phyloP scores from a whole-genome alignment of 2,113 vertebrate genomes.

The Gavialis gangeticus region DNA sequence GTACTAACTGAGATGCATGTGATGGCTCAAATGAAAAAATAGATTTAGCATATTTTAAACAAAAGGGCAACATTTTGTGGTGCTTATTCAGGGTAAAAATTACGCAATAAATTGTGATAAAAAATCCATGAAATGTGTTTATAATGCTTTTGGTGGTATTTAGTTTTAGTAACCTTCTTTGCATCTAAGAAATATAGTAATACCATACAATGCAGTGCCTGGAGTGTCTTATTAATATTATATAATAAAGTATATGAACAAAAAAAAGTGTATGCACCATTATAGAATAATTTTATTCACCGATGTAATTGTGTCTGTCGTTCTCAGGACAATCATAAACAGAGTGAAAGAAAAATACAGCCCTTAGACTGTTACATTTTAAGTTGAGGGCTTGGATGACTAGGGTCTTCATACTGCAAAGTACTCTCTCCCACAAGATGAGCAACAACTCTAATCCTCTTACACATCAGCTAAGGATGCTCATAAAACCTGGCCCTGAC shows the following conservation, averaged over 20 bases:
- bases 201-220: not conserved
- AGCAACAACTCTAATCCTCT: not conserved
- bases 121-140: too few relatives aligned
- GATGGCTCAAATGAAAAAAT: not conserved
- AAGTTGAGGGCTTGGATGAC: not conserved
- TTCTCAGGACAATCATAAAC: not conserved
- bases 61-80: not conserved
- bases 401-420: not conserved
- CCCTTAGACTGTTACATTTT: not conserved
- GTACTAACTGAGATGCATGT: not conserved
- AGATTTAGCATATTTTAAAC: not conserved
- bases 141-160: not conserved
- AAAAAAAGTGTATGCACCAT: not conserved
- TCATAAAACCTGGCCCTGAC: not conserved
- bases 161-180: not conserved
- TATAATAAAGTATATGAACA: not conserved
- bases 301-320: not conserved
- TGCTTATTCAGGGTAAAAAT: slow-evolving; percentile 8
- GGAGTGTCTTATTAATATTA: not conserved
- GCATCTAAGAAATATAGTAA: not conserved
- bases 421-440: not conserved
- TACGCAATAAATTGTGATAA: not conserved
- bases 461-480: not conserved
- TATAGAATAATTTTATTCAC: not conserved
- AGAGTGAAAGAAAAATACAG: not conserved